Percentiles rank a stretch among this genome's conserved stretches.
Evolutionary conservation across 2,113 vertebrate species (phyloP).

Genomic region (Stictonetta naevosa): DNA sequence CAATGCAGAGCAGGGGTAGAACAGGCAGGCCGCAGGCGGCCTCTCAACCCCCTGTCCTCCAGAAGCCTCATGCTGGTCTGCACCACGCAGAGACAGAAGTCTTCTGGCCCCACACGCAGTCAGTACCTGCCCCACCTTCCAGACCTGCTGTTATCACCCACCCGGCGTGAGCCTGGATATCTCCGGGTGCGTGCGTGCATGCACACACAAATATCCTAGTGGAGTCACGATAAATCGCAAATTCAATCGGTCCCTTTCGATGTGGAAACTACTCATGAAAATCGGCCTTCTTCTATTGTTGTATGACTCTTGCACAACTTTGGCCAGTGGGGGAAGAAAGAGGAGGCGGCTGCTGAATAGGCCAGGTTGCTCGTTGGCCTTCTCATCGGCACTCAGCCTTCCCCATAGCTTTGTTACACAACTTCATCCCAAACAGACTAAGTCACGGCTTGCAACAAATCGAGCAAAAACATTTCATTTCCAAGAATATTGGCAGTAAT

Average conservation of each 20-base stretch:
- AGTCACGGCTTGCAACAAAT: not conserved
- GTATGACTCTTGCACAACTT: rapidly evolving
- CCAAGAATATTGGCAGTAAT: not conserved
- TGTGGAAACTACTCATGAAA: not conserved
- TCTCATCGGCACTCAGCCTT: not conserved
- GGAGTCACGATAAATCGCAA: not conserved
- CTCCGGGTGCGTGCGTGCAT: rapidly evolving
- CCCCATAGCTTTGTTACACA: not conserved
- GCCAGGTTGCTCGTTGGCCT: not conserved
- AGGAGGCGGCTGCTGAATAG: not conserved
- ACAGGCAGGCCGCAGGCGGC: not conserved
- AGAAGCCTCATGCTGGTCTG: rapidly evolving
- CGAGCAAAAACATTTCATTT: not conserved
- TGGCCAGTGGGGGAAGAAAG: not conserved
- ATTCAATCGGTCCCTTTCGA: not conserved
- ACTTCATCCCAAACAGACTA: not conserved
- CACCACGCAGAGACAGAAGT: not conserved
- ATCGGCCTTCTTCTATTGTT: not conserved
- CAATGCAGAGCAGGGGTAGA: not conserved
- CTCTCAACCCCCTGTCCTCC: not conserved
- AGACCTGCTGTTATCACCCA: not conserved
- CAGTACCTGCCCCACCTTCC: too few relatives aligned
- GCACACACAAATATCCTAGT: rapidly evolving
- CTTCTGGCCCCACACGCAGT: not conserved
- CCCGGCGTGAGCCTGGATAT: rapidly evolving